Conservation (phyloP, 1,140 invertebrate genomes). For the Macrostomum lignano region DNA sequence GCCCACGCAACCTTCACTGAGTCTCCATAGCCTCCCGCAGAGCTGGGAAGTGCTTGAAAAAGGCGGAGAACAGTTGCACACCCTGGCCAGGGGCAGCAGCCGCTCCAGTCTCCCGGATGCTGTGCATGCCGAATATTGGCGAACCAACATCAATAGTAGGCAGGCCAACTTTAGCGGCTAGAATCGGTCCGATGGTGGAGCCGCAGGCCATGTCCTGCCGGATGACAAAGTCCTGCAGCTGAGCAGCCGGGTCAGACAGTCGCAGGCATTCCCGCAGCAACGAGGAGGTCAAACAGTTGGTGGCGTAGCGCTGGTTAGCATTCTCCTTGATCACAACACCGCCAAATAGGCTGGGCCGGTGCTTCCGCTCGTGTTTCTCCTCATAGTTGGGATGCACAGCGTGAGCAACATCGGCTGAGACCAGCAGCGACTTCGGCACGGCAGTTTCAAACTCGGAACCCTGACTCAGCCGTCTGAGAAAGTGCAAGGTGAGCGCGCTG, state of each 20-base stretch:
- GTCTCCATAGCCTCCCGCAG: constrained; percentile 9
- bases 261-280: constrained; percentile 28
- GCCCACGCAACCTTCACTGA: no score
- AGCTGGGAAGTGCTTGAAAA: not conserved
- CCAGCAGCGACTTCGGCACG: constrained; percentile 22
- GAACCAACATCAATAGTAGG: constrained; percentile 29
- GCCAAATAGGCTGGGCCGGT: constrained; percentile 16
- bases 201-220: constrained; percentile 29
- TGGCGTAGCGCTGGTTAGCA: constrained; percentile 30
- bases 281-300: constrained; percentile 25
- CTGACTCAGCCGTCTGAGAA: constrained; percentile 20
- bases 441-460: constrained; percentile 21
- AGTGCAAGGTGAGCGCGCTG: constrained; percentile 21
- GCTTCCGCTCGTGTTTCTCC: constrained; percentile 28
- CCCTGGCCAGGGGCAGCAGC: constrained; percentile 14
- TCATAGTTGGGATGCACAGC: constrained; percentile 30
- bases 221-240: constrained; percentile 26
- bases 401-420: constrained; percentile 31
- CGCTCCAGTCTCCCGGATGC: constrained; percentile 29
- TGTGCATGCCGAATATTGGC: constrained; percentile 31
- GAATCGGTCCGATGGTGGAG: constrained; percentile 30
- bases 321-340: constrained; percentile 31
- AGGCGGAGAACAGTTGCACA: not conserved
- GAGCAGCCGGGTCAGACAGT: constrained; percentile 7
- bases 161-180: constrained; percentile 28